A percentile compares a stretch with the other conserved stretches of the same genome.
These are phyloP conservation scores for Oncorhynchus kisutch DNA, from an alignment of 2,113 vertebrate genomes.

Conservation along the genomic window DNA sequence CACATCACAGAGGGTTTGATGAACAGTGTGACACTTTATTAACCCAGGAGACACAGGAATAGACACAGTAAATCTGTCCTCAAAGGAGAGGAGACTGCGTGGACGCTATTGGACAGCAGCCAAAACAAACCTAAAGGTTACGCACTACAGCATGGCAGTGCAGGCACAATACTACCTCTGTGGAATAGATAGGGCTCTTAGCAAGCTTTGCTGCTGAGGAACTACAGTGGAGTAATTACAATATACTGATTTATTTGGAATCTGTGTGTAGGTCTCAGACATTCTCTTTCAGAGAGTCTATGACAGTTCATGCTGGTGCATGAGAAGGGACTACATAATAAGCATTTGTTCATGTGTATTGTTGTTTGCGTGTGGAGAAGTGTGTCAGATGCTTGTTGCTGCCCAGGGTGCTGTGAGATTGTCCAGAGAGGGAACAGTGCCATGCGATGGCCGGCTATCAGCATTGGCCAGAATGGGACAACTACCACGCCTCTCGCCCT, in stretches of 20 bases:
- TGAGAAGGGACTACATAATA: not conserved
- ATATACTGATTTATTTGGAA: not conserved
- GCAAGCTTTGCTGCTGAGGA: not conserved
- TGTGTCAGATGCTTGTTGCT: too few species aligned
- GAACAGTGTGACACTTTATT: constrained; percentile 8
- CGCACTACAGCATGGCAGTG: not conserved
- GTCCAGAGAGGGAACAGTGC: too few species aligned
- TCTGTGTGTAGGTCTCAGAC: not conserved
- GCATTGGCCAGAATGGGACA: too few species aligned
- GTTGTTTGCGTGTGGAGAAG: not conserved
- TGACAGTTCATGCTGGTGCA: not conserved
- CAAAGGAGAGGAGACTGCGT: not conserved
- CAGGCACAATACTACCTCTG: not conserved
- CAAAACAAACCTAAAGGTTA: constrained; percentile 27
- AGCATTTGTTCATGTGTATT: not conserved
- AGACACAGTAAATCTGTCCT: constrained; percentile 29
- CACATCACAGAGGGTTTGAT: constrained; percentile 10
- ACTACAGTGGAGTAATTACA: not conserved
- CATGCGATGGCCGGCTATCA: too few species aligned
- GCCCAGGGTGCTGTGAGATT: too few species aligned
- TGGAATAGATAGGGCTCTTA: not conserved
- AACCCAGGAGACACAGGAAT: not conserved
- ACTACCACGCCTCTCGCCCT: too few species aligned
- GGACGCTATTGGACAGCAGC: constrained; percentile 9
- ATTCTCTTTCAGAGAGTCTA: not conserved